phyloP scores from a whole-genome alignment of 2,113 vertebrate genomes.

The Astur gentilis region DNA sequence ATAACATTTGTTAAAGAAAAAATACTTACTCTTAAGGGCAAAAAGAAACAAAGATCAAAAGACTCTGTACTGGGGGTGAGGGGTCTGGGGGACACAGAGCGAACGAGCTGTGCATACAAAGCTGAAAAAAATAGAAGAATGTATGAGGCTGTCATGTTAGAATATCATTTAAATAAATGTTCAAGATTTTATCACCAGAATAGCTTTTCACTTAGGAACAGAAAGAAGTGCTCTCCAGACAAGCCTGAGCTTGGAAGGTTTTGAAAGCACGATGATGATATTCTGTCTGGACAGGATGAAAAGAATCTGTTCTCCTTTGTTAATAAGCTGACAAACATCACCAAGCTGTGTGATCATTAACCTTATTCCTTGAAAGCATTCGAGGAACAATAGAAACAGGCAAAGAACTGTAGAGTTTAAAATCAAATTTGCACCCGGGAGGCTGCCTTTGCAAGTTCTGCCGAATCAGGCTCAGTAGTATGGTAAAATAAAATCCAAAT shows the following conservation, averaged over 20 bases:
- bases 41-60: neutral
- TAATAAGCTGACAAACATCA: neutral
- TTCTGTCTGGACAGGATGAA: neutral
- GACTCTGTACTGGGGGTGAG: accelerated
- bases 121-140: neutral
- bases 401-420: neutral
- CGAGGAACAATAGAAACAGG: neutral
- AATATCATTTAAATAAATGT: neutral
- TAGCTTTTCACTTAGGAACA: neutral
- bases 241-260: neutral
- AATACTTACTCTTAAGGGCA: neutral
- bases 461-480: neutral
- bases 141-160: neutral
- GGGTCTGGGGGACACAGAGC: neutral
- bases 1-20: neutral
- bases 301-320: neutral
- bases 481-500: neutral
- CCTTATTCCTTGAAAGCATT: neutral
- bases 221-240: neutral
- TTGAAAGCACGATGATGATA: neutral
- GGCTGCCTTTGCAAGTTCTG: neutral
- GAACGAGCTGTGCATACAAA: accelerated
- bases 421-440: neutral
- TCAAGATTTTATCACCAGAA: neutral
- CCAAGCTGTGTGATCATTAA: neutral